Base-by-base conservation (phyloP, 2,797 vertebrate species). In the Oophaga sylvatica region DNA sequence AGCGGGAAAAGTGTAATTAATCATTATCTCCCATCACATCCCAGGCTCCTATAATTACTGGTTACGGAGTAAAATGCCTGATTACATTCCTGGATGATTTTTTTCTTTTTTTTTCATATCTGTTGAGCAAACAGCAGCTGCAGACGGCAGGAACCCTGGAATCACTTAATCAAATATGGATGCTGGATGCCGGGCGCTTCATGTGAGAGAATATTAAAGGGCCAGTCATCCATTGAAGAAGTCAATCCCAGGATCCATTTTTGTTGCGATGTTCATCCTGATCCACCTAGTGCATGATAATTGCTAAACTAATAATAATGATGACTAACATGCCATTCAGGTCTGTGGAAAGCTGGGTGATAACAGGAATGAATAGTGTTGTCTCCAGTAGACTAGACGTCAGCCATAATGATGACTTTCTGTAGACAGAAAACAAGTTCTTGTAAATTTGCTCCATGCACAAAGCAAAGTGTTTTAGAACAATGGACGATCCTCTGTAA, bases 51-150 rank as follows among this genome's bases (percentile, higher is more conserved):
- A 26, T 81, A 81, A 81, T 73, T 71, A 70, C 81, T 19, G 17
- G 26, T 67, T 68, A 45, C 41, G 7, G 22, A 65, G 80, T 67
- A 41, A 62, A 83, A 57, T 16, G 60, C 26, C 68, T 83, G 81
- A 83, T 73, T 70, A 73, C 57, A 70, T 73, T 83, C 65, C 71
- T 59, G 68, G 67, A 48, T 71, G 26, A 53, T 53, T 53, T 53
- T 53, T 53, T 53, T 53, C 9, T 9, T 53, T 83, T 70, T 81
- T 65, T 73, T 48, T 75, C 41, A 75, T n/a, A n/a, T 75, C 45
- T 83, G 68, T 83, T 67, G 60, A 67, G 22, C 41, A 81, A 81
- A 81, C 80, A 81, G 80, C 80, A 56, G 62, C 80, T 81, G 80
- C 63, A 53, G 45, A 45, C n/a, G 20, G 2, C 12, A 41, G 15